Evolutionary conservation across 2,113 vertebrate species (phyloP).

Genomic region (Uropsilus gracilis): DNA sequence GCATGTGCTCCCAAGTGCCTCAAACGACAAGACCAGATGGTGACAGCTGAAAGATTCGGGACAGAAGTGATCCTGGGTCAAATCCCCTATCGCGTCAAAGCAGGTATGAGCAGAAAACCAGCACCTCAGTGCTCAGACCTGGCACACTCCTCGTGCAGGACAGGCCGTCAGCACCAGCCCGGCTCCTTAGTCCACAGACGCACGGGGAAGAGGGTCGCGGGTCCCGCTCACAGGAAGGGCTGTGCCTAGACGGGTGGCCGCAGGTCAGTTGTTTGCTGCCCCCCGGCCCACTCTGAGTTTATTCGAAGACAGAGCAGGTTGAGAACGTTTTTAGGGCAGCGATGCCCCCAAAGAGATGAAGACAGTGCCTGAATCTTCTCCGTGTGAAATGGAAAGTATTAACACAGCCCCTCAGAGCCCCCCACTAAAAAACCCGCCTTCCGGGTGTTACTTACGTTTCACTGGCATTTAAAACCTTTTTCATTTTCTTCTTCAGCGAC

Average conservation of each 20-base stretch:
- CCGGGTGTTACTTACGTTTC: slow-evolving; percentile 83
- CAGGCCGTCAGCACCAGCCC: neutral
- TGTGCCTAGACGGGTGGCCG: neutral
- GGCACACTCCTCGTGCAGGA: neutral
- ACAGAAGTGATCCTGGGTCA: neutral
- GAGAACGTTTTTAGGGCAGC: neutral
- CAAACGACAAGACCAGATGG: neutral
- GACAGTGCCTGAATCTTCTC: neutral
- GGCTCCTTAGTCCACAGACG: neutral
- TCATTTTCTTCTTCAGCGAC: slow-evolving; percentile 86
- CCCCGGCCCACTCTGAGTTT: neutral
- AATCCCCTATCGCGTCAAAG: too few species aligned
- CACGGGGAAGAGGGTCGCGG: neutral
- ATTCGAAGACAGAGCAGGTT: neutral
- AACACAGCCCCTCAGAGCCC: neutral
- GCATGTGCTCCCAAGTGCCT: neutral
- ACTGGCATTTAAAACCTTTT: slow-evolving; percentile 83
- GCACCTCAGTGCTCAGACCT: too few species aligned
- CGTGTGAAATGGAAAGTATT: neutral
- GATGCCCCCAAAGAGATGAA: neutral
- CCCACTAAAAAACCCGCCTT: neutral
- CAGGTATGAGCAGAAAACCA: too few species aligned
- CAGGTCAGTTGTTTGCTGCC: neutral
- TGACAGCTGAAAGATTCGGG: neutral
- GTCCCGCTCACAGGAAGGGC: neutral